Evolutionary conservation across 1,140 invertebrate genomes (phyloP), one percentile per base, ranked within the genome.

Genomic region (Papilio glaucus): DNA sequence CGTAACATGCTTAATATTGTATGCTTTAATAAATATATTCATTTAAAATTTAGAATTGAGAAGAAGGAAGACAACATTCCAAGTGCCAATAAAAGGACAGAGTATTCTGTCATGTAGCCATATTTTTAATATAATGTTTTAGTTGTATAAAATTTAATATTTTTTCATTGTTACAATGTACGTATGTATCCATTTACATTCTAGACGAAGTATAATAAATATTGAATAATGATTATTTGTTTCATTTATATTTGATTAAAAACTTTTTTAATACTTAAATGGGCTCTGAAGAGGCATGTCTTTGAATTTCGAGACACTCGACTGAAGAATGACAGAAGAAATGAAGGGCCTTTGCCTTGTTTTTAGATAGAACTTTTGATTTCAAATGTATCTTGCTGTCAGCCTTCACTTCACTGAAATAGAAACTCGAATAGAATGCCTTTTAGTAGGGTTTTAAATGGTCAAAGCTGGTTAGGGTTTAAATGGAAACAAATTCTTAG

Each of bases 61-160:
- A 74, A 75, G 74, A 75, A 76, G 70, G 75, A 79, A 81, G 79
- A 81, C 81, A 82, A 83, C 78, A 85, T 86, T 89, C 85, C 75
- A 90, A 84, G 90, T 92, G 90, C 90, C 90, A 92, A 92, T 90
- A 88, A 83, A n/a, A 76, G 77, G 88, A 87, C 84, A 85, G 85
- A 85, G 82, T 68, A 41, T 39, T 79, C 86, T 85, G 86, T 90
- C 87, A 68, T 80, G 75, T 89, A 91, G 90, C 89, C 87, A 91
- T 92, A 91, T 88, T 87, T 83, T 86, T 83, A 68, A 29, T 49
- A 87, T 83, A 82, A 85, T 87, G 83, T 81, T 80, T 84, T 88
- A 90, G 87, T 81, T 88, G 84, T 92, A 87, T 79, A 84, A 81
- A 89, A 89, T 85, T 80, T 74, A 80, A 81, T 84, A 86, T 85